Evolutionary conservation across 2,888 invertebrate species (phyloP).

Genomic region (Apodemia duryi): DNA sequence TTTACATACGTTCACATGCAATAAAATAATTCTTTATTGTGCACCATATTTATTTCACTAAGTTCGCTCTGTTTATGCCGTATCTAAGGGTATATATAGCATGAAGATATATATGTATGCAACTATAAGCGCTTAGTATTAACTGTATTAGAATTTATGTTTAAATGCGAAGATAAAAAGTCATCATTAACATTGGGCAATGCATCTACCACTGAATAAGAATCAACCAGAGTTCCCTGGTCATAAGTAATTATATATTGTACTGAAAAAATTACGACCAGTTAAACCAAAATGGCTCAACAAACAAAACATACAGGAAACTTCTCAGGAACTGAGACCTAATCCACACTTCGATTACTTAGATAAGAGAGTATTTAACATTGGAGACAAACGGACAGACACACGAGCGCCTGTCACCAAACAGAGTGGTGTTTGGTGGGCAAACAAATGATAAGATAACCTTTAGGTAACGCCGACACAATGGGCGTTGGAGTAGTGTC

Average conservation of each 20-base stretch:
- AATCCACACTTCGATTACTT: slow-evolving; percentile 58
- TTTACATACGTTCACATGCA: too few species aligned
- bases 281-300: slow-evolving; percentile 17
- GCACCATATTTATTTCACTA: too few species aligned
- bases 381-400: slow-evolving; percentile 66
- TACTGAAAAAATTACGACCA: neutral
- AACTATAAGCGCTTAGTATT: too few species aligned
- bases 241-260: neutral
- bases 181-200: too few species aligned
- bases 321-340: slow-evolving; percentile 52
- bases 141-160: too few species aligned
- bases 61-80: too few species aligned
- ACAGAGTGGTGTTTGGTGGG: slow-evolving; percentile 59
- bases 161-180: too few species aligned
- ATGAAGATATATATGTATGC: too few species aligned
- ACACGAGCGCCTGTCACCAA: slow-evolving; percentile 70
- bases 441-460: slow-evolving; percentile 76
- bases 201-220: too few species aligned
- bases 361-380: slow-evolving; percentile 47
- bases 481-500: slow-evolving; percentile 55
- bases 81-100: too few species aligned
- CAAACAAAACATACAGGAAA: slow-evolving; percentile 41
- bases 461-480: slow-evolving; percentile 74
- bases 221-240: too few species aligned
- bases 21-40: too few species aligned